These are phyloP conservation scores for Dorcus hopei DNA, from an alignment of 2,888 invertebrate species.

Conservation along the genomic window DNA sequence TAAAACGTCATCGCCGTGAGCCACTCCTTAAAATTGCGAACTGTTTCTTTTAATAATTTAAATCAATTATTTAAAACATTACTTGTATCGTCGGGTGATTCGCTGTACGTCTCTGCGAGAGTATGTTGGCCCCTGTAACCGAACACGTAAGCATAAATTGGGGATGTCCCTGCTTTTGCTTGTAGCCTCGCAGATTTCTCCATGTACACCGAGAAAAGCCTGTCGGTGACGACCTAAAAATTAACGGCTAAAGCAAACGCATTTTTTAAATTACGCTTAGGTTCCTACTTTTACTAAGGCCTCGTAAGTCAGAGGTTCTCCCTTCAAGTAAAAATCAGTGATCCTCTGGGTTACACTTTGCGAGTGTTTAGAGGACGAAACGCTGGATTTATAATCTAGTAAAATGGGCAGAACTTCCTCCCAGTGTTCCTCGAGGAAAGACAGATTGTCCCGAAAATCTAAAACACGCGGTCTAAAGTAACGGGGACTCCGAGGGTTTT, in stretches of 20 bases:
- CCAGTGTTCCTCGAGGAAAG: constrained; percentile 58
- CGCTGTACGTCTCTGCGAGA: not conserved
- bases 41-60: not conserved
- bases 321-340: constrained; percentile 56
- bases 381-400: constrained; percentile 61
- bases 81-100: not conserved
- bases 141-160: constrained; percentile 56
- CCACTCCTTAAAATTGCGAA: not conserved
- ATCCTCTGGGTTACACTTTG: constrained; percentile 53
- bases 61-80: not conserved
- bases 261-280: too few species aligned
- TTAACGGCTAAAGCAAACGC: not conserved
- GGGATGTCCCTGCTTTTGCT: constrained; percentile 53
- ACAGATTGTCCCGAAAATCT: constrained; percentile 22
- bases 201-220: constrained; percentile 56
- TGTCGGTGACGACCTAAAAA: constrained; percentile 58
- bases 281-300: too few species aligned
- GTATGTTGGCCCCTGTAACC: constrained; percentile 5
- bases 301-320: constrained; percentile 37
- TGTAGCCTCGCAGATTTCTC: constrained; percentile 57
- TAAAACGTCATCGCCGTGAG: constrained; percentile 14
- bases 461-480: constrained; percentile 29
- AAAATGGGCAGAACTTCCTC: constrained; percentile 59
- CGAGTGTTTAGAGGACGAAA: constrained; percentile 52
- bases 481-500: too few species aligned